phyloP scores from a whole-genome alignment of 2,797 vertebrate species.

The Pachyuromys duprasi region DNA sequence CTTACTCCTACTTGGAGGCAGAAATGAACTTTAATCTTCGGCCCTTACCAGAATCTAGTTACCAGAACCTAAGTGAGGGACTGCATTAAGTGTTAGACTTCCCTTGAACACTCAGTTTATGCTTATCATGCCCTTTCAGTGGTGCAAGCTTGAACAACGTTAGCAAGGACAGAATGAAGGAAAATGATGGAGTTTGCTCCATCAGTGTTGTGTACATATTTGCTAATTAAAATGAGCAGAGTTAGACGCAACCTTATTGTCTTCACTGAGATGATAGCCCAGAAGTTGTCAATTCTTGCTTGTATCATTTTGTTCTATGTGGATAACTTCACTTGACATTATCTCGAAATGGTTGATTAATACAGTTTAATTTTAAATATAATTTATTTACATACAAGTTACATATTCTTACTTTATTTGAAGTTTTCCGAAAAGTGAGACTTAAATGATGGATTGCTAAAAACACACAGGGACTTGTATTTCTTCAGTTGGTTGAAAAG shows the following conservation, averaged over 20 bases:
- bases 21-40: background rate
- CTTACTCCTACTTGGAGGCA: background rate
- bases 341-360: background rate
- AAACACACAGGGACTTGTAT: background rate
- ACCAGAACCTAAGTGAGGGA: background rate
- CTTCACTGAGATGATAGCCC: background rate
- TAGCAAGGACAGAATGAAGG: background rate
- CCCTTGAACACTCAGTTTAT: background rate
- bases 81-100: background rate
- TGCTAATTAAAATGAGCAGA: background rate
- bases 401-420: background rate
- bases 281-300: background rate
- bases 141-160: background rate
- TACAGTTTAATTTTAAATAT: background rate
- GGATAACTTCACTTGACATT: background rate
- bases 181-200: background rate
- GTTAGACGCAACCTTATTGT: background rate
- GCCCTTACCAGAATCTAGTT: background rate
- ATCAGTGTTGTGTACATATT: background rate
- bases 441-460: background rate
- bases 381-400: background rate
- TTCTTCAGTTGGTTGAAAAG: background rate
- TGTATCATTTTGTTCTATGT: background rate
- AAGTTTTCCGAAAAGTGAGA: background rate
- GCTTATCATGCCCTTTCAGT: background rate